Evolutionary conservation across 1,140 invertebrate genomes (phyloP).

Genomic region (Lerema accius): DNA sequence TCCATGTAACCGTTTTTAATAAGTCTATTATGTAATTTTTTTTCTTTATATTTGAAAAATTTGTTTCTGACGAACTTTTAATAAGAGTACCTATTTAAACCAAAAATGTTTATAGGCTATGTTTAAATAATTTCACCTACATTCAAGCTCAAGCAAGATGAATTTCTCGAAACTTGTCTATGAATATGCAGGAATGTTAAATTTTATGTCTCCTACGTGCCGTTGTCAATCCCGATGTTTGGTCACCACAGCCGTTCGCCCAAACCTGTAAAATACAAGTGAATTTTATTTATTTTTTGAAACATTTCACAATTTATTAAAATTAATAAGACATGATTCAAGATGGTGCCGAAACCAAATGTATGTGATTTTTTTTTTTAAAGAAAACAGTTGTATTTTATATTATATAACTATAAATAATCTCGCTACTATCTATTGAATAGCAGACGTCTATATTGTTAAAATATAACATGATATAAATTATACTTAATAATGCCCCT

Average conservation of each 20-base stretch:
- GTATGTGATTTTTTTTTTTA: not conserved
- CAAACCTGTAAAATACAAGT: conserved; percentile 58
- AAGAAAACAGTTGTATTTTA: conserved; percentile 21
- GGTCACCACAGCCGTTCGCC: conserved; percentile 65
- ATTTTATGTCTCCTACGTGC: conserved; percentile 16
- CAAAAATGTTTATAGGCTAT: not conserved
- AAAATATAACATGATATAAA: too few species aligned
- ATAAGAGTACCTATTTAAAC: too few species aligned
- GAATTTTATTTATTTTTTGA: conserved; percentile 3
- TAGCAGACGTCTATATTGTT: not conserved
- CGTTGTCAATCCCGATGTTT: conserved; percentile 16
- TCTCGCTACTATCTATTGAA: conserved; percentile 2
- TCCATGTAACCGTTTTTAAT: too few species aligned
- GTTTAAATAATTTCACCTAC: conserved; percentile 9
- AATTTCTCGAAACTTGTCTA: conserved; percentile 14
- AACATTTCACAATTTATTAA: conserved; percentile 1
- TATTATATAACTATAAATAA: not conserved
- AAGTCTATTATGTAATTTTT: too few species aligned
- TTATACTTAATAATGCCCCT: too few species aligned
- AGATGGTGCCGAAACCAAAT: conserved; percentile 24
- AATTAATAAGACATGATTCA: not conserved
- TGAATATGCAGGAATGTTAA: conserved; percentile 30
- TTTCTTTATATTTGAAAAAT: too few species aligned
- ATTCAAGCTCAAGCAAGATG: conserved; percentile 14
- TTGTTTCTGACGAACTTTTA: too few species aligned